These are phyloP conservation scores for Romanogobio albipinnatus DNA, from an alignment of 2,113 vertebrate genomes.

Conservation along the genomic window DNA sequence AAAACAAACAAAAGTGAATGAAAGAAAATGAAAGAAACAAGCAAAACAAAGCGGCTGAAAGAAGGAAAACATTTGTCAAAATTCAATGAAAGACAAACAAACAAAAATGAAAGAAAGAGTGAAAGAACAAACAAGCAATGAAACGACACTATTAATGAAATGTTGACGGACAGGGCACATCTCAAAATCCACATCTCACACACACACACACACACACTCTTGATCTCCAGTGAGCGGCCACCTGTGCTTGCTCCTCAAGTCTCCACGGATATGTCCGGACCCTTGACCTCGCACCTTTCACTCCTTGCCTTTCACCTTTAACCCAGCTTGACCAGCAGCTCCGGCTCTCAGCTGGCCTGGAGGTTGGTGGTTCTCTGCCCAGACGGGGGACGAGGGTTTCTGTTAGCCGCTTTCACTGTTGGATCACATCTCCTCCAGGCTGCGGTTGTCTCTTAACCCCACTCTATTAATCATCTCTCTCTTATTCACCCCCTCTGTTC, in stretches of 20 bases:
- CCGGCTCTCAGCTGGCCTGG: slow-evolving; percentile 3
- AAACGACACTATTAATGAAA: too few species aligned
- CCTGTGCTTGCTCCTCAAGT: background rate
- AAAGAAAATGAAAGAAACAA: too few species aligned
- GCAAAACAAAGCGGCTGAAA: too few species aligned
- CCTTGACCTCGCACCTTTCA: slow-evolving; percentile 26
- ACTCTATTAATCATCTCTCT: slow-evolving; percentile 90
- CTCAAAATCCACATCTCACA: too few species aligned
- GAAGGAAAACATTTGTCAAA: too few species aligned
- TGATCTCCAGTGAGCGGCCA: background rate
- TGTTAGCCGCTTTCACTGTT: slow-evolving; percentile 12
- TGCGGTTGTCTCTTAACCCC: slow-evolving; percentile 78
- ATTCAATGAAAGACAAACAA: background rate
- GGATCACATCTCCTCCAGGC: slow-evolving; percentile 59
- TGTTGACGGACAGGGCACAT: too few species aligned
- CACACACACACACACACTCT: too few species aligned
- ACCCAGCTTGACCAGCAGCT: slow-evolving; percentile 10
- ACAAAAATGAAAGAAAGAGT: background rate
- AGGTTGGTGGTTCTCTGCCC: slow-evolving; percentile 4
- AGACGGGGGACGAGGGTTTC: slow-evolving; percentile 27
- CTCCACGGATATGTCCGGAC: background rate
- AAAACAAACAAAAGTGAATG: background rate
- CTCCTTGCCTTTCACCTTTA: slow-evolving; percentile 45
- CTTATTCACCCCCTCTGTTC: slow-evolving; percentile 87
- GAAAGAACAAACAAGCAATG: too few species aligned